Percentiles rank a stretch among this genome's conserved stretches.
These are phyloP conservation scores for Myrmecophaga tridactyla DNA, from an alignment of 2,113 vertebrate genomes.

Conservation along the genomic window DNA sequence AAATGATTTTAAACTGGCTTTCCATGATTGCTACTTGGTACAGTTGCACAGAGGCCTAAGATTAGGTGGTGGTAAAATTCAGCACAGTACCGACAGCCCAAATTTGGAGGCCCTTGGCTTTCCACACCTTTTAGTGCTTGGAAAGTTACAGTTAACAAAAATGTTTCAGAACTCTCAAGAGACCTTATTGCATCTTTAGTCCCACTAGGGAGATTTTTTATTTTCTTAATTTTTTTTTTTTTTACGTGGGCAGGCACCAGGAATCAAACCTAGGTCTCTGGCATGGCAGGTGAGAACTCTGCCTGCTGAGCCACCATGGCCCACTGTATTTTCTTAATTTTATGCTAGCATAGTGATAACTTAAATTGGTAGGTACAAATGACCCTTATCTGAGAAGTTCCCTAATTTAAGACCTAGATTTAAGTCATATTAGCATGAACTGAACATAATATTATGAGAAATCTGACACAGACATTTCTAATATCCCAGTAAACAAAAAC, in stretches of 20 bases:
- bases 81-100: not conserved
- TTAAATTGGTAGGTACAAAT: not conserved
- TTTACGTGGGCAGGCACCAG: no score
- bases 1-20: slow-evolving; percentile 48
- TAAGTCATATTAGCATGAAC: not conserved
- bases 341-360: not conserved
- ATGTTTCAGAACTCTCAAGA: not conserved
- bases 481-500: slow-evolving; percentile 11
- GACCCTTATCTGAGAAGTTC: not conserved
- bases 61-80: slow-evolving; percentile 25
- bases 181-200: not conserved
- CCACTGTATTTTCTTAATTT: not conserved
- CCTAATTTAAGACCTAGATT: slow-evolving; percentile 39
- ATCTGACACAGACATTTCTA: not conserved
- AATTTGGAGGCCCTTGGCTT: slow-evolving; percentile 17
- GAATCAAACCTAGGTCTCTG: no score
- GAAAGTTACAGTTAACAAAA: slow-evolving; percentile 25
- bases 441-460: not conserved
- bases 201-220: not conserved
- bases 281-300: no score
- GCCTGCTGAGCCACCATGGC: no score
- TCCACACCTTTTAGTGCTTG: not conserved
- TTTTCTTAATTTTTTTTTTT: slow-evolving; percentile 12
- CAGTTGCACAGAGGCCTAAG: not conserved
- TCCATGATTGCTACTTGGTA: not conserved